A percentile compares a stretch with the other conserved stretches of the same genome.
Conservation (phyloP, 2,888 invertebrate genomes). For the Podabrus alpinus region DNA sequence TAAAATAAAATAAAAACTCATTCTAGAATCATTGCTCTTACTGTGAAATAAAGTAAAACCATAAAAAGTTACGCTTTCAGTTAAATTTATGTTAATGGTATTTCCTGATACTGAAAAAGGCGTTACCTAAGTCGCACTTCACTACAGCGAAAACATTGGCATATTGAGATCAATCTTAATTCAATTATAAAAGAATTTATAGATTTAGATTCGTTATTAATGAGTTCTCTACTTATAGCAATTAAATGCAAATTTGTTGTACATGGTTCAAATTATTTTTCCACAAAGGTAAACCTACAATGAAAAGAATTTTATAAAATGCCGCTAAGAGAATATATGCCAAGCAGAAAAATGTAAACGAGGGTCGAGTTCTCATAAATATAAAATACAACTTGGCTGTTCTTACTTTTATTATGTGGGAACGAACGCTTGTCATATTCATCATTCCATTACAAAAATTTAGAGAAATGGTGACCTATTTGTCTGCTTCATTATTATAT, state of each 20-base stretch:
- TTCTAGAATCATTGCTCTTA: conserved; percentile 39
- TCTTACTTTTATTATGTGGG: conserved; percentile 34
- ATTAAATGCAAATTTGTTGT: not conserved
- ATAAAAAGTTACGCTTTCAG: conserved; percentile 44
- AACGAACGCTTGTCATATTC: conserved; percentile 32
- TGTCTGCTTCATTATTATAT: conserved; percentile 29
- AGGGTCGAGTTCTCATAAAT: conserved; percentile 32
- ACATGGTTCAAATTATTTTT: not conserved
- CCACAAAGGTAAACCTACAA: conserved; percentile 12
- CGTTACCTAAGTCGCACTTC: conserved; percentile 28
- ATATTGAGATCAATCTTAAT: conserved; percentile 15
- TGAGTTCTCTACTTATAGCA: not conserved
- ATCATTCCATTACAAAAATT: conserved; percentile 32
- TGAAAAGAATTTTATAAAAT: conserved; percentile 29
- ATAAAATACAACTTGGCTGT: conserved; percentile 33
- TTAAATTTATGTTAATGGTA: conserved; percentile 48
- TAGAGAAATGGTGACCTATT: conserved; percentile 30
- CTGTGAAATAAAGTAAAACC: conserved; percentile 45
- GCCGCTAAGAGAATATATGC: conserved; percentile 26
- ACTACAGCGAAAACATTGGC: conserved; percentile 30
- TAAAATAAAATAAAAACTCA: conserved; percentile 44
- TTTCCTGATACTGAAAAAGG: conserved; percentile 37
- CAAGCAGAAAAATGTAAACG: conserved; percentile 32
- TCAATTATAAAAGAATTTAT: not conserved
- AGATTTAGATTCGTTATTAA: not conserved